phyloP scores from a whole-genome alignment of 2,797 vertebrate genomes.

The Zalophus californianus region DNA sequence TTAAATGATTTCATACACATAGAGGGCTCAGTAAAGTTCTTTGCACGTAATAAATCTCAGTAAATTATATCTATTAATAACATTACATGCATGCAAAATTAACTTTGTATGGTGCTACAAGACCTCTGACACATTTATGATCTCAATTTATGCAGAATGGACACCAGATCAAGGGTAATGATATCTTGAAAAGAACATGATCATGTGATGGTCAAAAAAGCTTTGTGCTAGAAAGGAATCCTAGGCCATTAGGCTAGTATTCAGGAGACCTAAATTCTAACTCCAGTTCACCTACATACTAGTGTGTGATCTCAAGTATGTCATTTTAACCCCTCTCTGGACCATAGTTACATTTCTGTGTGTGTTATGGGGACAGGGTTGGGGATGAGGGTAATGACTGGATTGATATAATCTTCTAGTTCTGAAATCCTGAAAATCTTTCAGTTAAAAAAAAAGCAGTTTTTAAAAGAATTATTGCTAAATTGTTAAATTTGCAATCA shows the following conservation, averaged over 20 bases:
- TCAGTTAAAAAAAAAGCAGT: neutral
- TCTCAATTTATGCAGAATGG: neutral
- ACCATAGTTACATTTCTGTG: neutral
- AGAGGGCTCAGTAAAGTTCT: conserved; percentile 18
- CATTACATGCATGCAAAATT: neutral
- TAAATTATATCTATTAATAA: neutral
- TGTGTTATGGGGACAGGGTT: neutral
- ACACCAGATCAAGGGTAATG: neutral
- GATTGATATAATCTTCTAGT: neutral
- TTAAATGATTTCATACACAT: conserved; percentile 7
- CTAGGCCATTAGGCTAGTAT: neutral
- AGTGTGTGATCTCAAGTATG: neutral
- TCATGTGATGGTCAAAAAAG: neutral
- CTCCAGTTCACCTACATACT: neutral
- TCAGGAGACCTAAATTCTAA: neutral
- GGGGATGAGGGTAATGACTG: neutral
- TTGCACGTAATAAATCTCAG: neutral
- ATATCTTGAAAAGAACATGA: neutral
- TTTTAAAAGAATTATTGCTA: neutral
- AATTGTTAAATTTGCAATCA: conserved; percentile 46
- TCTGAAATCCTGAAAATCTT: conserved; percentile 31
- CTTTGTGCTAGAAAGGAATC: neutral
- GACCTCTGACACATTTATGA: neutral
- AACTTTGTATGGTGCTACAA: neutral
- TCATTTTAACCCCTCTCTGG: neutral